Conservation (phyloP, 2,797 vertebrate genomes). For the Poecilia picta region DNA sequence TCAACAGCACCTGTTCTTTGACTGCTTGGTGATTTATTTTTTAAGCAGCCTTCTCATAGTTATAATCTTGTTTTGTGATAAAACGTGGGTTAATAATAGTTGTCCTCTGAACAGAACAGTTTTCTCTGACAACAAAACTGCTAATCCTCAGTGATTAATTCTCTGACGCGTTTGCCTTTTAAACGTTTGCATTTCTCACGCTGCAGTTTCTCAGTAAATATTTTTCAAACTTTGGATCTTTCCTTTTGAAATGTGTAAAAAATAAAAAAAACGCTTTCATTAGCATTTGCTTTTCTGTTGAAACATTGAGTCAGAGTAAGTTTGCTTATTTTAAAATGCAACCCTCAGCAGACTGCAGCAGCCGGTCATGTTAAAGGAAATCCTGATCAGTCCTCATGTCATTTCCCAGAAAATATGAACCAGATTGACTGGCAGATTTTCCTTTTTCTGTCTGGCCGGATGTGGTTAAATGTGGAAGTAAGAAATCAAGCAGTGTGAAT, state of each 20-base stretch:
- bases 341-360: conserved; percentile 36
- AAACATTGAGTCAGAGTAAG: conserved; percentile 37
- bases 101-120: neutral
- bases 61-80: neutral
- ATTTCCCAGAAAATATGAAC: conserved; percentile 31
- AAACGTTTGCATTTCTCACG: neutral
- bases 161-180: neutral
- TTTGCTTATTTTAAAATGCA: conserved; percentile 20
- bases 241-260: conserved; percentile 1
- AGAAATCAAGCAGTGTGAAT: neutral
- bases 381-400: conserved; percentile 28
- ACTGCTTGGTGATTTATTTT: neutral
- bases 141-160: neutral
- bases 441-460: neutral
- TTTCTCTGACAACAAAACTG: neutral
- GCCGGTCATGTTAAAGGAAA: conserved; percentile 41
- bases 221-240: conserved; percentile 17
- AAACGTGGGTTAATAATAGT: neutral
- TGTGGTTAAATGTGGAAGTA: conserved; percentile 43
- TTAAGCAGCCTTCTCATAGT: neutral
- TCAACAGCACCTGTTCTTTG: neutral
- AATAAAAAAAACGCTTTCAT: conserved; percentile 24
- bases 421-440: conserved; percentile 1
- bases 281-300: neutral
- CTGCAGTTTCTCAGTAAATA: neutral